phyloP scores from a whole-genome alignment of 2,888 invertebrate genomes.

The Mesochorus sp. region DNA sequence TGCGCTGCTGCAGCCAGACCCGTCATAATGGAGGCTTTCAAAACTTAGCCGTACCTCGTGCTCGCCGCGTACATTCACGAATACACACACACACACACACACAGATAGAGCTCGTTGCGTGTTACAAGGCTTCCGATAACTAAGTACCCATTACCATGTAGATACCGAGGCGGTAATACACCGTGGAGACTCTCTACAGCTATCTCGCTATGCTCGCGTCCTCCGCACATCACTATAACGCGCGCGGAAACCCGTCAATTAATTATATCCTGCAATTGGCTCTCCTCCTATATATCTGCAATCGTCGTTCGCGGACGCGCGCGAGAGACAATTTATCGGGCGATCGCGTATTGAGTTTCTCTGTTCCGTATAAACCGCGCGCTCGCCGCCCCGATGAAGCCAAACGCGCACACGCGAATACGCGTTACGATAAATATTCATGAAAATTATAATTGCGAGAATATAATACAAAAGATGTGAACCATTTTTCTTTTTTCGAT shows the following conservation, averaged over 20 bases:
- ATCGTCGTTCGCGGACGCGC: slow-evolving; percentile 12
- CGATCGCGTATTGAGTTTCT: no score
- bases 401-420: no score
- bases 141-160: slow-evolving; percentile 50
- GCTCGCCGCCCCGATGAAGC: no score
- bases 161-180: slow-evolving; percentile 1
- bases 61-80: no score
- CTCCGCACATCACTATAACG: background rate
- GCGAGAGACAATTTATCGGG: no score
- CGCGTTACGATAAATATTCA: no score
- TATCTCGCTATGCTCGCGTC: background rate
- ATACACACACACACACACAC: no score
- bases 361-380: no score
- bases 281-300: slow-evolving; percentile 14
- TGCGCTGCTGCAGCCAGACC: no score
- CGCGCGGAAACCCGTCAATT: slow-evolving; percentile 45
- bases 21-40: slow-evolving; percentile 35
- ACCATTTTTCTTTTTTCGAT: no score
- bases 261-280: slow-evolving; percentile 39
- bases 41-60: slow-evolving; percentile 1
- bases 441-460: no score
- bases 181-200: background rate
- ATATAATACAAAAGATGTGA: no score
- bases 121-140: slow-evolving; percentile 31
- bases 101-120: slow-evolving; percentile 43